Conservation (phyloP, 2,113 vertebrate genomes). For the Prionailurus bengalensis region DNA sequence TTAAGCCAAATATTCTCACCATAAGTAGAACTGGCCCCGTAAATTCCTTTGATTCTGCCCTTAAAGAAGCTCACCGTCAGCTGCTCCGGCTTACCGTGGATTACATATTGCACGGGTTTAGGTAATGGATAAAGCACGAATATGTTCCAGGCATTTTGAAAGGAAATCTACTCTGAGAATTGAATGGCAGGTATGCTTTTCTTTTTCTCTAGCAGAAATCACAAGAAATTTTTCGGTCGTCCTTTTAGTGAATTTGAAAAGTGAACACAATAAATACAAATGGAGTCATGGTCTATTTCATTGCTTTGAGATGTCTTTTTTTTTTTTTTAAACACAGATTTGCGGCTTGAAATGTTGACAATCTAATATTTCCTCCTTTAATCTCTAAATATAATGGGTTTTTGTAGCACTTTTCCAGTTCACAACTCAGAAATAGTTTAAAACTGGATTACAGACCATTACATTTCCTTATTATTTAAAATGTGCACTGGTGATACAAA, state of each 20-base stretch:
- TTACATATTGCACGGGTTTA: not conserved
- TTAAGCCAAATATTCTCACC: conserved; percentile 74
- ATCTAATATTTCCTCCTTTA: not conserved
- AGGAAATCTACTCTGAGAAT: not conserved
- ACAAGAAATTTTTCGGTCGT: not conserved
- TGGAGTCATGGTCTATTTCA: conserved; percentile 45
- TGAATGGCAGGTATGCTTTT: not conserved
- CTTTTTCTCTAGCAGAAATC: not conserved
- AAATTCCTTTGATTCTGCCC: conserved; percentile 41
- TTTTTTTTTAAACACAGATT: conserved; percentile 19
- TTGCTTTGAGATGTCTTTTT: conserved; percentile 4
- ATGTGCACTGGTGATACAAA: not conserved
- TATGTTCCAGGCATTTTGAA: not conserved
- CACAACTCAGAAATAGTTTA: conserved; percentile 32
- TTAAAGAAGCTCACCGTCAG: conserved; percentile 42
- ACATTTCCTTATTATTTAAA: conserved; percentile 47
- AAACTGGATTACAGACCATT: not conserved
- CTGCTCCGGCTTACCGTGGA: not conserved
- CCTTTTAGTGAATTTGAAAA: conserved; percentile 52
- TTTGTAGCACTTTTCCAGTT: conserved; percentile 40
- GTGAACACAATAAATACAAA: conserved; percentile 12
- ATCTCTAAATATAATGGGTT: conserved; percentile 2
- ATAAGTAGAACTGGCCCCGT: conserved; percentile 31
- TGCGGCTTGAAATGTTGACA: not conserved
- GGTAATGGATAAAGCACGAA: not conserved